phyloP scores from a whole-genome alignment of 2,113 vertebrate species.

The Montifringilla adamsi region DNA sequence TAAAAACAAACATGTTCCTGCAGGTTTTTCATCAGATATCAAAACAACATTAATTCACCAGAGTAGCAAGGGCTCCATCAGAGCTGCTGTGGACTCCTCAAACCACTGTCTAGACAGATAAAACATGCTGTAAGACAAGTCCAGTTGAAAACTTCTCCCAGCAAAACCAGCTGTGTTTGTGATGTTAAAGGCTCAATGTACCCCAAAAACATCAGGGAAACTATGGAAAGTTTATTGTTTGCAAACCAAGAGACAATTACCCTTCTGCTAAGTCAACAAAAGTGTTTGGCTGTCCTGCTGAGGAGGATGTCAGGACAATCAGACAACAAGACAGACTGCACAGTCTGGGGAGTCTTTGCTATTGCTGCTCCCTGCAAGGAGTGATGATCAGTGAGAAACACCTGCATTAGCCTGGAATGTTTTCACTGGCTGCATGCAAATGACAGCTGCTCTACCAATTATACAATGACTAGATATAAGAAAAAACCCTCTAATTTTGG shows the following conservation, averaged over 20 bases:
- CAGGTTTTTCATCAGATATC: conserved; percentile 7
- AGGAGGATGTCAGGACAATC: not conserved
- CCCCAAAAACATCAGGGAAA: not conserved
- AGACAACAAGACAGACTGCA: not conserved
- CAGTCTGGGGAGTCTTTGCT: not conserved
- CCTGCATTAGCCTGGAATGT: not conserved
- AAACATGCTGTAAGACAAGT: not conserved
- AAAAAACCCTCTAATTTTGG: not conserved
- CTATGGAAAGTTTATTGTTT: not conserved
- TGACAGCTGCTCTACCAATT: not conserved
- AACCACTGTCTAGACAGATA: not conserved
- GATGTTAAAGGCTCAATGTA: not conserved
- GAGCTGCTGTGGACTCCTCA: not conserved
- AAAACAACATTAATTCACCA: not conserved
- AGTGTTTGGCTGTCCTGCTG: not conserved
- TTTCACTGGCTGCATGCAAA: not conserved
- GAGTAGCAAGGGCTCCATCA: not conserved
- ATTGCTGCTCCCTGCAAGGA: not conserved
- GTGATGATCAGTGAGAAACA: not conserved
- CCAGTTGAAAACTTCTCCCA: not conserved
- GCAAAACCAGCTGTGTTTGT: not conserved
- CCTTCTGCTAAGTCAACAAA: not conserved
- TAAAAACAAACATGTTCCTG: not conserved
- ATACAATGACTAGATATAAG: not conserved
- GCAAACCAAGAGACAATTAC: not conserved